Conservation (phyloP, 2,797 vertebrate species). For the Myripristis murdjan region DNA sequence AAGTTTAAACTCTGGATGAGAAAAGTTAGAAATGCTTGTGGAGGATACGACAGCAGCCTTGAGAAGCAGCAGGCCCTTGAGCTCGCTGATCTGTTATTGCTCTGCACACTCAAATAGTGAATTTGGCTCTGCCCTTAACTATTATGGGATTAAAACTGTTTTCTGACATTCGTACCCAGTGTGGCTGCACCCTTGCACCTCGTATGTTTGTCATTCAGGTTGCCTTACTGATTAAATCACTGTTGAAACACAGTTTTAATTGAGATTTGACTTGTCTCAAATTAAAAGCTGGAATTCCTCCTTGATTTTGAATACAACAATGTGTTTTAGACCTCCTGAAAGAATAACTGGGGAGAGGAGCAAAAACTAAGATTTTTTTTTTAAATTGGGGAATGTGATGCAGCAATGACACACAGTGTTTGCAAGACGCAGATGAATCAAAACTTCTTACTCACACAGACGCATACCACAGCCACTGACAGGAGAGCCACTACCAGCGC, state of each 20-base stretch:
- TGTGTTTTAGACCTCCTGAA: background rate
- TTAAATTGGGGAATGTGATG: background rate
- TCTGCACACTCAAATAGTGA: no score
- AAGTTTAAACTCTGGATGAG: no score
- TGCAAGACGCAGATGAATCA: background rate
- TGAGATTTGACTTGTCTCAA: background rate
- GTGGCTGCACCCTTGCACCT: background rate
- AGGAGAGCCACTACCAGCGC: conserved; percentile 65
- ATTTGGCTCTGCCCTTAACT: no score
- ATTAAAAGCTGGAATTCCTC: background rate
- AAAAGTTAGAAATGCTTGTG: no score
- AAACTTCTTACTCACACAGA: background rate
- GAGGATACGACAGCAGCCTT: no score
- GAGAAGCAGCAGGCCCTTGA: no score
- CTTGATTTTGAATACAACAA: background rate
- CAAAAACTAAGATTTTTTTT: no score
- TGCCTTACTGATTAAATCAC: background rate
- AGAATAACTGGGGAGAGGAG: background rate
- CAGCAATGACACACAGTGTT: background rate
- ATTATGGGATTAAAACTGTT: no score
- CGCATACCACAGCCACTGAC: background rate
- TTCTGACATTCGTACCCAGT: no score
- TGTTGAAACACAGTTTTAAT: background rate
- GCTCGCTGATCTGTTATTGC: no score
- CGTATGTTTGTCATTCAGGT: background rate